Percentiles rank a stretch among this genome's conserved stretches.
These are phyloP conservation scores for Syngnathus rostellatus DNA, from an alignment of 2,797 vertebrate species.

Conservation along the genomic window DNA sequence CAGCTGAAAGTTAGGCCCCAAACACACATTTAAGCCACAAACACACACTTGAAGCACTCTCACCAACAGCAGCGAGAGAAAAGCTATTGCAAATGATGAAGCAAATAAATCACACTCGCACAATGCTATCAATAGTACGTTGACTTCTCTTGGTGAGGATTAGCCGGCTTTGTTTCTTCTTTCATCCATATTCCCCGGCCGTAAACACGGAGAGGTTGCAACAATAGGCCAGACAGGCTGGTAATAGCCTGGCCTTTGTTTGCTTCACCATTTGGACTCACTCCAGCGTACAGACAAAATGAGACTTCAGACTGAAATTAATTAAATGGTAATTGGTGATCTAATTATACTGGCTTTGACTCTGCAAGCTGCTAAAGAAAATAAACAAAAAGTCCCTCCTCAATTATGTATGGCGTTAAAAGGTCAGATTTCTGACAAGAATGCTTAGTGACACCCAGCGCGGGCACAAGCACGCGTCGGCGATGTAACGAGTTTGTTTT, in stretches of 20 bases:
- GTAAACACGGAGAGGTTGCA: slow-evolving; percentile 62
- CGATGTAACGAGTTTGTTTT: slow-evolving; percentile 56
- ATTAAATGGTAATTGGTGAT: slow-evolving; percentile 80
- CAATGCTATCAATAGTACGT: slow-evolving; percentile 61
- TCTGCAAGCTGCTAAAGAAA: slow-evolving; percentile 71
- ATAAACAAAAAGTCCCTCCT: slow-evolving; percentile 73
- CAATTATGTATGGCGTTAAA: slow-evolving; percentile 71
- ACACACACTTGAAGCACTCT: slow-evolving; percentile 17
- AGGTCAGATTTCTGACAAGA: slow-evolving; percentile 76
- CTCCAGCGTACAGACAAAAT: slow-evolving; percentile 69
- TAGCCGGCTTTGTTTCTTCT: slow-evolving; percentile 67
- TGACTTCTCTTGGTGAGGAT: slow-evolving; percentile 64
- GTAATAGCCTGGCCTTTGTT: slow-evolving; percentile 71
- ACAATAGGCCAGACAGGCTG: slow-evolving; percentile 67
- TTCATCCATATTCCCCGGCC: slow-evolving; percentile 71
- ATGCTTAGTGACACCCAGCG: slow-evolving; percentile 70
- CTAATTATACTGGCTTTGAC: slow-evolving; percentile 78
- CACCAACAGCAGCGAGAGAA: slow-evolving; percentile 27
- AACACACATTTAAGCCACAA: not conserved
- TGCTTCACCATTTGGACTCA: slow-evolving; percentile 66
- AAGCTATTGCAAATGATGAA: slow-evolving; percentile 49
- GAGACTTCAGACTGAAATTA: slow-evolving; percentile 78
- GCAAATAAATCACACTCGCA: slow-evolving; percentile 65
- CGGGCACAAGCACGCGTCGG: slow-evolving; percentile 23
- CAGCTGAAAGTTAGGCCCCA: too few relatives aligned